Evolutionary conservation across 2,888 invertebrate genomes (phyloP), one percentile per base, ranked within the genome.

Genomic region (Philhelius pedissequus): DNA sequence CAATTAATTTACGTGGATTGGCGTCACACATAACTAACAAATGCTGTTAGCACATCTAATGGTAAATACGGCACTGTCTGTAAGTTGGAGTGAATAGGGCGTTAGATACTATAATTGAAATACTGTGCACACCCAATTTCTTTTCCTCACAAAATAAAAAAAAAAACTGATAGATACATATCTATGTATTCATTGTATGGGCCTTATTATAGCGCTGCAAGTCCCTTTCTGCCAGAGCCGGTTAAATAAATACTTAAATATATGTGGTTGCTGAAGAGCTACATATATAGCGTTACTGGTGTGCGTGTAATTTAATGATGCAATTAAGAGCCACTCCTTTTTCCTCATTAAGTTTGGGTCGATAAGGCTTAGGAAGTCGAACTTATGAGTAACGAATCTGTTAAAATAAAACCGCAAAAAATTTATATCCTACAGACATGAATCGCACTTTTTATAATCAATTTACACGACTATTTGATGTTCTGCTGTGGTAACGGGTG

Each of bases 271-370:
- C 20, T 40, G 35, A 25, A 45, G 58, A n/a, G 18, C 3, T n/a
- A 68, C 64, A 35, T 35, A 68, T 70, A 35, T 35, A 40, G 8
- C 13, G 58, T 25, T 30, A 30, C 30, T 70, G 32, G 54, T 68
- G 60, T 58, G 75, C 58, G 69, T 78, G 25, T 75, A 54, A 71
- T 80, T 80, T 80, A 84, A 84, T 84, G 84, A 80, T 80, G 71
- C 84, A 79, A 84, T 84, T 84, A 80, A 84, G 64, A 48, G 71
- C 68, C 79, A 80, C 84, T 84, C 84, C 84, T 84, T 80, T 74
- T 68, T 50, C 35, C 48, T 80, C 70, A 84, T 80, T 71, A 79
- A 80, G 38, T 79, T 70, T 68, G 68, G 45, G 15, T n/a, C 70
- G 50, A 54, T 32, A 30, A 25, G 38, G 48, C 48, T 45, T 40